Evolutionary conservation across 2,888 invertebrate species (phyloP).

Genomic region (Drosophila pseudotalamancana): DNA sequence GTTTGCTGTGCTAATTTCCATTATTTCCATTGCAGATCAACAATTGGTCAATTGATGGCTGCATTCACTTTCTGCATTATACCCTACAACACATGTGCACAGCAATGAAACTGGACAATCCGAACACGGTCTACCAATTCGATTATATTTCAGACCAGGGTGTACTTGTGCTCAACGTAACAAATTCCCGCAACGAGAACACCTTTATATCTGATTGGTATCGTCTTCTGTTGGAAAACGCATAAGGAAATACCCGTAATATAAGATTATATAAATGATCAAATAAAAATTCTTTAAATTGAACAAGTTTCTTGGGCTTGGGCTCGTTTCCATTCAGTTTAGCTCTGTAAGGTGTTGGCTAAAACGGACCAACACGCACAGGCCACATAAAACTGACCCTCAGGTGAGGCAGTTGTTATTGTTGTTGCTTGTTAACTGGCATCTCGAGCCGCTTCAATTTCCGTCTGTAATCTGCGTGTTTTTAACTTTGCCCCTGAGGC

Average conservation of each 20-base stretch:
- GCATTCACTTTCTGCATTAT: background rate
- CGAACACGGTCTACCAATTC: conserved; percentile 14
- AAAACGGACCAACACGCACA: background rate
- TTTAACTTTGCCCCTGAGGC: conserved; percentile 55
- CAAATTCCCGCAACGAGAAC: background rate
- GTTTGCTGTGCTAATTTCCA: background rate
- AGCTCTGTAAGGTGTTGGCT: conserved; percentile 12
- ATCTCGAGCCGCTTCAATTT: conserved; percentile 54
- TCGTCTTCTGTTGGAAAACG: background rate
- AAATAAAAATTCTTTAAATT: conserved; percentile 1
- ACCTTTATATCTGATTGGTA: conserved; percentile 20
- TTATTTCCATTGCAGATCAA: background rate
- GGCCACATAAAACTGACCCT: conserved; percentile 31
- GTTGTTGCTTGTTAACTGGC: conserved; percentile 54
- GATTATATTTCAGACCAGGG: background rate
- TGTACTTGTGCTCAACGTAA: background rate
- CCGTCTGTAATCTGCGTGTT: conserved; percentile 66
- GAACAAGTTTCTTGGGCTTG: background rate
- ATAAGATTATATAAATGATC: background rate
- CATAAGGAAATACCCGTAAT: background rate
- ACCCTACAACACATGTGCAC: background rate
- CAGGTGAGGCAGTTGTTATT: conserved; percentile 40
- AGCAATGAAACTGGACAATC: background rate
- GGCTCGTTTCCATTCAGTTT: background rate
- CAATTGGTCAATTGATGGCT: background rate